Evolutionary conservation across 1,140 invertebrate species (phyloP).

Genomic region (Brachionus rubens): DNA sequence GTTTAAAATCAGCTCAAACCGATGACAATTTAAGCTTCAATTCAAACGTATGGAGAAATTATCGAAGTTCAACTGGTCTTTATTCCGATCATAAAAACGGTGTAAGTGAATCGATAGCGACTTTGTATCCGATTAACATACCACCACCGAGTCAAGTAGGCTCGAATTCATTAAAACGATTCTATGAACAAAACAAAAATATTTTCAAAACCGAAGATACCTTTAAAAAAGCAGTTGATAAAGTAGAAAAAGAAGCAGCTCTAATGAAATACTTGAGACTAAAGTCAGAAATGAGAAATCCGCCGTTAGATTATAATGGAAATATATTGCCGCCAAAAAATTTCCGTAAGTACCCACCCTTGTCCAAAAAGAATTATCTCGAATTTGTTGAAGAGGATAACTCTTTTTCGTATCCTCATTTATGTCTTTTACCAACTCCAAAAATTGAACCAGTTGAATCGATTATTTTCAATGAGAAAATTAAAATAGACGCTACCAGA

Average conservation of each 20-base stretch:
- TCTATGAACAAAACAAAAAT: conserved; percentile 53
- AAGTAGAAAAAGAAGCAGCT: conserved; percentile 52
- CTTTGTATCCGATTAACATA: conserved; percentile 58
- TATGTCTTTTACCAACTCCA: not conserved
- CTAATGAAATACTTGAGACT: conserved; percentile 53
- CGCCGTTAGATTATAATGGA: conserved; percentile 57
- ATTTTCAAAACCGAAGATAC: conserved; percentile 12
- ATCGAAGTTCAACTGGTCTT: conserved; percentile 54
- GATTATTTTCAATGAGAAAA: conserved; percentile 3
- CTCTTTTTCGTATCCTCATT: not conserved
- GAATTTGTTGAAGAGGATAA: not conserved
- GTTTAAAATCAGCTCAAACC: conserved; percentile 52
- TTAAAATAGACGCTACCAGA: conserved; percentile 18
- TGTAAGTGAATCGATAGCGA: conserved; percentile 55
- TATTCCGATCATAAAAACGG: conserved; percentile 52
- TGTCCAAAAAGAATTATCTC: not conserved
- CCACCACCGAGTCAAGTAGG: conserved; percentile 56
- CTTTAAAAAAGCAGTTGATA: conserved; percentile 50
- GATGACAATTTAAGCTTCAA: conserved; percentile 51
- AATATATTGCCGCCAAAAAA: conserved; percentile 58
- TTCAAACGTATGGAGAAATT: conserved; percentile 59
- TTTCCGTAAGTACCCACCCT: conserved; percentile 55
- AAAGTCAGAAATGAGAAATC: conserved; percentile 55
- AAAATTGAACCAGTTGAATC: conserved; percentile 5
- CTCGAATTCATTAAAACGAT: conserved; percentile 52